phyloP scores from a whole-genome alignment of 2,113 vertebrate genomes.

The Prunella fulvescens region DNA sequence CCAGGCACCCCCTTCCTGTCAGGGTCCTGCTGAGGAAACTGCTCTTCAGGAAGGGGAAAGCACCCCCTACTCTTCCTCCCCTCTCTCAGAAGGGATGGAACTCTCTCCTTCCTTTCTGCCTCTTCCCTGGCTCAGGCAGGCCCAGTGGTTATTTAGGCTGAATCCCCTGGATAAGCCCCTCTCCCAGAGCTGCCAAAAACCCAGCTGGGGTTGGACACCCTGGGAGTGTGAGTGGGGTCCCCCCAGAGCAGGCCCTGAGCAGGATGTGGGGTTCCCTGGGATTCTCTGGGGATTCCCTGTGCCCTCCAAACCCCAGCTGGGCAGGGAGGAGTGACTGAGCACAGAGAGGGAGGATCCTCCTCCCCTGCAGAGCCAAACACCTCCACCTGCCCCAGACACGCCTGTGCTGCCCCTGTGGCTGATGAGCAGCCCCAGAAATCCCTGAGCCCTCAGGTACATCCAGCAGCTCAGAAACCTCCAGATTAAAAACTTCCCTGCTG shows the following conservation, averaged over 20 bases:
- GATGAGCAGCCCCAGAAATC: background rate
- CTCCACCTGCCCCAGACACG: too few species aligned
- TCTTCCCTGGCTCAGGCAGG: background rate
- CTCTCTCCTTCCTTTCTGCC: background rate
- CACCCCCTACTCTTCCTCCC: background rate
- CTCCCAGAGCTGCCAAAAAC: background rate
- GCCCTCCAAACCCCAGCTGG: background rate
- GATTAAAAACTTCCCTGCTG: background rate
- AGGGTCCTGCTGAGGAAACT: background rate
- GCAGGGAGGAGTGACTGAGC: background rate
- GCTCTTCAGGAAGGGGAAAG: background rate
- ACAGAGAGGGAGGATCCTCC: background rate
- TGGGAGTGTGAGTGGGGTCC: fast-evolving
- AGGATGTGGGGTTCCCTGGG: too few species aligned
- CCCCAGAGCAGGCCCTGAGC: background rate
- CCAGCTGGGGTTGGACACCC: background rate
- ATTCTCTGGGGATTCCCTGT: background rate
- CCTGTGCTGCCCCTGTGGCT: fast-evolving
- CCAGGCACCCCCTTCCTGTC: background rate
- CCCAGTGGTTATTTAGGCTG: background rate
- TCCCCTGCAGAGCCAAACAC: background rate
- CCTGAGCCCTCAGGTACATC: background rate
- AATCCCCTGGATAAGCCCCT: background rate
- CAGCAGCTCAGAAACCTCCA: background rate
- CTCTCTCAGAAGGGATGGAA: background rate